These are phyloP conservation scores for Gymnocephalus cernua DNA, from an alignment of 2,113 vertebrate genomes.

Conservation along the genomic window DNA sequence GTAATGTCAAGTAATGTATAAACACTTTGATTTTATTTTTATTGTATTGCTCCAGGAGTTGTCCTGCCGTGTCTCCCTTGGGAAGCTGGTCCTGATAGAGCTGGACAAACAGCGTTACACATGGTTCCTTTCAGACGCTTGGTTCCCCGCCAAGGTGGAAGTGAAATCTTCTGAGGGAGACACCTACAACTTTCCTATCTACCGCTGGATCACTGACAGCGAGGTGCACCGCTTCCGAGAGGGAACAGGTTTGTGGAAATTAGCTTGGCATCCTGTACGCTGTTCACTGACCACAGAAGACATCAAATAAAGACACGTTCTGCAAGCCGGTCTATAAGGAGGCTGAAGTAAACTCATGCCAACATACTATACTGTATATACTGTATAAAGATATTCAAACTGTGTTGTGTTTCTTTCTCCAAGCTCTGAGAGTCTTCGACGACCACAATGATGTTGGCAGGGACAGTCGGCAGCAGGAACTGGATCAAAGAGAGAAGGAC, in stretches of 20 bases:
- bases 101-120: conserved; percentile 52
- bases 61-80: conserved; percentile 52
- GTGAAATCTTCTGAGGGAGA: conserved; percentile 61
- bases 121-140: conserved; percentile 44
- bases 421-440: conserved; percentile 59
- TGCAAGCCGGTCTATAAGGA: background rate
- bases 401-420: background rate
- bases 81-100: conserved; percentile 67
- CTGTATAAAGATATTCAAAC: background rate
- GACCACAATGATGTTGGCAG: conserved; percentile 37
- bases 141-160: conserved; percentile 71
- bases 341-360: background rate
- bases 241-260: conserved; percentile 66
- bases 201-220: conserved; percentile 66
- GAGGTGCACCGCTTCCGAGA: conserved; percentile 62
- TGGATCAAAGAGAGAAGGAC: conserved; percentile 28
- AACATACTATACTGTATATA: background rate
- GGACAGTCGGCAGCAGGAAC: conserved; percentile 36
- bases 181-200: conserved; percentile 68
- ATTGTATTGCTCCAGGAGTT: conserved; percentile 46
- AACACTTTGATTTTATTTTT: too few relatives aligned
- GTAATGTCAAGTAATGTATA: too few relatives aligned
- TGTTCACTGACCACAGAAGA: background rate
- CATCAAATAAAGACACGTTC: background rate
- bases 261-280: background rate